Evolutionary conservation across 2,888 invertebrate genomes (phyloP).

Genomic region (Dryobota labecula): DNA sequence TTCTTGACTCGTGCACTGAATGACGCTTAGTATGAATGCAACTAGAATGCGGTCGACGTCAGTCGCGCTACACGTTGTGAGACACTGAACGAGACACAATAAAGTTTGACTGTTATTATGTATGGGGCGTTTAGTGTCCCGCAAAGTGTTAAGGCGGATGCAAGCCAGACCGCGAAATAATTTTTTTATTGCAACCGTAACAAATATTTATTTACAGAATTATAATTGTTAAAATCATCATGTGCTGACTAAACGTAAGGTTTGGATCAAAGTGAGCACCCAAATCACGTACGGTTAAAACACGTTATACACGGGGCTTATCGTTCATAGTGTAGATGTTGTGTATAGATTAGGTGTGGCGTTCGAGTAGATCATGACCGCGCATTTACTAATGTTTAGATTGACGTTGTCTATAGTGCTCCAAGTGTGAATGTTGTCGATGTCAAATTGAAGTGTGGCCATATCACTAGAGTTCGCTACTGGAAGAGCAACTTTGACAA

Average conservation of each 20-base stretch:
- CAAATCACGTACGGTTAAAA: not conserved
- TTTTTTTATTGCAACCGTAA: not conserved
- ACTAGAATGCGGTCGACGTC: constrained; percentile 57
- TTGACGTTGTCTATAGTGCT: no score
- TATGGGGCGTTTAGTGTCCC: no score
- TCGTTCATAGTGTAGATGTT: not conserved
- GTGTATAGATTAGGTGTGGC: not conserved
- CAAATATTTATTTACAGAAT: not conserved
- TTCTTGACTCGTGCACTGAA: not conserved
- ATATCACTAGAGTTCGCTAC: no score
- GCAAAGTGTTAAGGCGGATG: no score
- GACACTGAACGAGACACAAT: no score
- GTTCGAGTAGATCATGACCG: not conserved
- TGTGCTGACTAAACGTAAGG: not conserved
- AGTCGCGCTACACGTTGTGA: not conserved
- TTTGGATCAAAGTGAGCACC: no score
- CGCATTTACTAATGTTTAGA: not conserved
- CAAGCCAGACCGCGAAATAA: not conserved
- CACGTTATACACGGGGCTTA: not conserved
- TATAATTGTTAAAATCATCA: not conserved
- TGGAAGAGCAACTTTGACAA: no score
- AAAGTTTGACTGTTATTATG: no score
- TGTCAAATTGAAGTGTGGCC: no score
- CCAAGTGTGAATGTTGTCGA: no score
- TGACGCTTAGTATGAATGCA: not conserved